Evolutionary conservation across 2,113 vertebrate species (phyloP).

Genomic region (Chauna torquata): DNA sequence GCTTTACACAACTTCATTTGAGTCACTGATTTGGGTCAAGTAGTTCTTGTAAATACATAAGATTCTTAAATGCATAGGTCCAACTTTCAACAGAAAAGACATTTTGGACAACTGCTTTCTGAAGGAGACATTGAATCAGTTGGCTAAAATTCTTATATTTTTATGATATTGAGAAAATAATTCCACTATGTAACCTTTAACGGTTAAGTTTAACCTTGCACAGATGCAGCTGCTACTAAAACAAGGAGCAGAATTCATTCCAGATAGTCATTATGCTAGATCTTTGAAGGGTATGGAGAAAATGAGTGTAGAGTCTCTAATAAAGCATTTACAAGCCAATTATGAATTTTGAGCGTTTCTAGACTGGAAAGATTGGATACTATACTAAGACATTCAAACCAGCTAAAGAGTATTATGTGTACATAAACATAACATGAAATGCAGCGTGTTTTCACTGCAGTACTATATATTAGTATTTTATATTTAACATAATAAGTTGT

Average conservation of each 20-base stretch:
- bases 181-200: neutral
- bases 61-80: neutral
- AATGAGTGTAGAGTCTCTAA: constrained; percentile 17
- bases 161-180: constrained; percentile 27
- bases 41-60: neutral
- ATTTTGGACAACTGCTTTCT: neutral
- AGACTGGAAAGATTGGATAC: neutral
- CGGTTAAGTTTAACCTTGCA: constrained; percentile 19
- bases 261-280: constrained; percentile 25
- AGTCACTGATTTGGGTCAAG: neutral
- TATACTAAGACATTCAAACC: neutral
- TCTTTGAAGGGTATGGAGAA: constrained; percentile 20
- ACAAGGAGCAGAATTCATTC: constrained; percentile 50
- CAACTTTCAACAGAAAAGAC: neutral
- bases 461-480: neutral
- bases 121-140: neutral
- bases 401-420: neutral
- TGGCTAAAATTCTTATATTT: neutral
- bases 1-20: neutral
- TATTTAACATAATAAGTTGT: neutral
- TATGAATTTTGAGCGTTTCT: constrained; percentile 38
- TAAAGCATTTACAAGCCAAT: constrained; percentile 52
- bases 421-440: constrained; percentile 1
- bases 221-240: constrained; percentile 34
- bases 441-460: neutral